These are phyloP conservation scores for Sycophila sp. DNA, from an alignment of 1,140 invertebrate genomes.

Conservation along the genomic window DNA sequence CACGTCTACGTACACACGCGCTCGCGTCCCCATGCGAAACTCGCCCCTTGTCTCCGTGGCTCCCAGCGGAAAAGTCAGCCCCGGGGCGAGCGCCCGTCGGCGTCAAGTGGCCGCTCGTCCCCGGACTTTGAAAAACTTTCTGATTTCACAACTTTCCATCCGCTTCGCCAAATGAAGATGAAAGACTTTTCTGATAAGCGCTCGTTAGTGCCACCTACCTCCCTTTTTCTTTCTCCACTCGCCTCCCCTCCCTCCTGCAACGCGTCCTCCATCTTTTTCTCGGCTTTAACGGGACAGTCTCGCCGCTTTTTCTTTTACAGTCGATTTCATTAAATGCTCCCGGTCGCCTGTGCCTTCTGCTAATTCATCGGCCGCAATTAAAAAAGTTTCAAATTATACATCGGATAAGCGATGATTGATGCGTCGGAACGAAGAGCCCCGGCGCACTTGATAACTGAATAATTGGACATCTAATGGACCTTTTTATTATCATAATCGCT, in stretches of 20 bases:
- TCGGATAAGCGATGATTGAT: constrained; percentile 25
- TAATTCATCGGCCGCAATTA: constrained; percentile 26
- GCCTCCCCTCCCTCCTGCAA: too few relatives aligned
- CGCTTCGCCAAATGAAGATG: constrained; percentile 44
- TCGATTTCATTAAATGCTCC: constrained; percentile 21
- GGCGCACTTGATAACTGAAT: not conserved
- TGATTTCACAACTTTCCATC: constrained; percentile 13
- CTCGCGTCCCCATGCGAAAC: not conserved
- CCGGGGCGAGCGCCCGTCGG: not conserved
- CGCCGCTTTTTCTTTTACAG: constrained; percentile 12
- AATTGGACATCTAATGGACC: constrained; percentile 17
- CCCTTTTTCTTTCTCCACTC: too few relatives aligned
- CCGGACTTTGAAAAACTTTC: constrained; percentile 23
- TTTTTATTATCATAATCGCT: not conserved
- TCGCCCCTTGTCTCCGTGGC: not conserved
- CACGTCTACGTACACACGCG: not conserved
- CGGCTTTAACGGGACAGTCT: not conserved
- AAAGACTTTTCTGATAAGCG: constrained; percentile 44
- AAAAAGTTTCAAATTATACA: constrained; percentile 35
- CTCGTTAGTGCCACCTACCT: constrained; percentile 42
- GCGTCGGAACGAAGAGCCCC: not conserved
- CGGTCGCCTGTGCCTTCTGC: not conserved
- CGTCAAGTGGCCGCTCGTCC: too few relatives aligned
- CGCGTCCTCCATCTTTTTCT: not conserved
- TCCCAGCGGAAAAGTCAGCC: not conserved